A percentile compares a stretch with the other conserved stretches of the same genome.
Evolutionary conservation across 2,888 invertebrate species (phyloP).

Genomic region (Suillia variegata): DNA sequence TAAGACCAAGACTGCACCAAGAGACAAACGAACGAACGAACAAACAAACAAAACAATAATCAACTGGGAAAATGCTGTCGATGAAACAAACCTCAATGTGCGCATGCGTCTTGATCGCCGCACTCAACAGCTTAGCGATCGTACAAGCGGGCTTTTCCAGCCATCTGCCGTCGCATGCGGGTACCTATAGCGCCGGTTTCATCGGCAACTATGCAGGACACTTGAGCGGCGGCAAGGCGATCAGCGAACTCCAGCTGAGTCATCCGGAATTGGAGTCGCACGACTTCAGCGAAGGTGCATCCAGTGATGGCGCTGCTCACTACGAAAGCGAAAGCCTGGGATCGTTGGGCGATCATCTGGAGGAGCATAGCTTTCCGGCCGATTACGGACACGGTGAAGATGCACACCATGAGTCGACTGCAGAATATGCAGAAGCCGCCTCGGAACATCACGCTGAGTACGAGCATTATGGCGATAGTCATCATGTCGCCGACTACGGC

Average conservation of each 20-base stretch:
- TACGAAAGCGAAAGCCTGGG: conserved; percentile 44
- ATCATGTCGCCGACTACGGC: conserved; percentile 24
- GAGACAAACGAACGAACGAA: not conserved
- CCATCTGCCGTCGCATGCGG: conserved; percentile 33
- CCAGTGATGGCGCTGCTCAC: conserved; percentile 16
- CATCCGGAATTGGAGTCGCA: conserved; percentile 24
- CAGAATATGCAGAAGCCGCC: conserved; percentile 41
- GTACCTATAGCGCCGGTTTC: conserved; percentile 36
- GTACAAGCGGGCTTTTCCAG: conserved; percentile 15
- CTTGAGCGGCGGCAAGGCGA: conserved; percentile 37
- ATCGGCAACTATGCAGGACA: conserved; percentile 44
- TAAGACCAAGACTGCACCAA: no score
- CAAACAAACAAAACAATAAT: no score
- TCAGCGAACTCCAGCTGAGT: conserved; percentile 37
- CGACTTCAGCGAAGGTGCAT: conserved; percentile 33
- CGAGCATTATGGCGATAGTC: conserved; percentile 33
- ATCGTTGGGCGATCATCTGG: conserved; percentile 44
- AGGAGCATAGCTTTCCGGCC: conserved; percentile 41
- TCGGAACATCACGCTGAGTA: conserved; percentile 26
- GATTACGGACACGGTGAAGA: conserved; percentile 39
- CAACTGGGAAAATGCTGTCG: conserved; percentile 14
- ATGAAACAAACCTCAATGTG: conserved; percentile 7
- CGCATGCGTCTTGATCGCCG: conserved; percentile 31
- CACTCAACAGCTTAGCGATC: conserved; percentile 9
- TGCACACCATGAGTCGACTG: conserved; percentile 14